These are phyloP conservation scores for Papilio polytes DNA, from an alignment of 1,140 invertebrate genomes.

Conservation along the genomic window DNA sequence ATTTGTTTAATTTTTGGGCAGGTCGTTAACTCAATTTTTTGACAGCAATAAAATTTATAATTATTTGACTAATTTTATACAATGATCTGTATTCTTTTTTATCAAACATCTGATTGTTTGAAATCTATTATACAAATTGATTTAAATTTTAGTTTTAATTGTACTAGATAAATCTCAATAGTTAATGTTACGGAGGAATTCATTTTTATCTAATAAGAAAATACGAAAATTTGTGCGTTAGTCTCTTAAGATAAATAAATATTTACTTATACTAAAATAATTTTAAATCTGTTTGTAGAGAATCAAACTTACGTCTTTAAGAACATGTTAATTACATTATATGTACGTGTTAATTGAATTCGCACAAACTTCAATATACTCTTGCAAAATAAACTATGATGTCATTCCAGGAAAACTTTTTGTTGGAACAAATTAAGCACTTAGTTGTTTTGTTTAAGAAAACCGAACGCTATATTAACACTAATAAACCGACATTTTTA, in stretches of 20 bases:
- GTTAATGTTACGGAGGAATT: not conserved
- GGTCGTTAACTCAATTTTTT: not conserved
- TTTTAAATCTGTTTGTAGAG: not conserved
- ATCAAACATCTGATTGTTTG: not conserved
- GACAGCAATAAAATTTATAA: not conserved
- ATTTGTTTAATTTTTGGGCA: not conserved
- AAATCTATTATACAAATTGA: not conserved
- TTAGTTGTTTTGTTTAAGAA: not conserved
- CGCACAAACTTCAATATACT: not conserved
- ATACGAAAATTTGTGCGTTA: not conserved
- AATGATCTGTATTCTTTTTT: not conserved
- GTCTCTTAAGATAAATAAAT: not conserved
- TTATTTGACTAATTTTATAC: not conserved
- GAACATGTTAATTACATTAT: slow-evolving; percentile 3
- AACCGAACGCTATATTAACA: not conserved
- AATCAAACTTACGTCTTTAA: not conserved
- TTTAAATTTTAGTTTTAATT: not conserved
- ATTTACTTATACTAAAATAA: not conserved
- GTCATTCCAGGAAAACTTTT: slow-evolving; percentile 13
- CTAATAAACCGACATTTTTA: not conserved
- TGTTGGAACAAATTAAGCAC: not conserved
- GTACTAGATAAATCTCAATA: not conserved
- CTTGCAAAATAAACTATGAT: not conserved
- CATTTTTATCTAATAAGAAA: no score
- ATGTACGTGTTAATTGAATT: not conserved